A percentile compares a stretch with the other conserved stretches of the same genome.
Evolutionary conservation across 2,888 invertebrate species (phyloP).

Genomic region (Dynastes tityus): DNA sequence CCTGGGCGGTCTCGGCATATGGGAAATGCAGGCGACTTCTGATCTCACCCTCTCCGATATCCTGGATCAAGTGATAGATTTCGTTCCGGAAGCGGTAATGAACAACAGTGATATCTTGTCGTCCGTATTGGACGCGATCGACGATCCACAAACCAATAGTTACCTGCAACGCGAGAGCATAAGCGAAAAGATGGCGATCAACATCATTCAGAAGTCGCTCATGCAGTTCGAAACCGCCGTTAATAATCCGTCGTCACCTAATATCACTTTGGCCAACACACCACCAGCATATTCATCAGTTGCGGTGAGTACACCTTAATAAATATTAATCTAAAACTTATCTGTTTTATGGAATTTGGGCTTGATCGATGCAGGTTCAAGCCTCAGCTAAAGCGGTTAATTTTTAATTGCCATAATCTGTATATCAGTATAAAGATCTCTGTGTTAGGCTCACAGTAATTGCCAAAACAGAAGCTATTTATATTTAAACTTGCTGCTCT

Average conservation of each 20-base stretch:
- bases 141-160: constrained; percentile 61
- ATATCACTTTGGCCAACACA: constrained; percentile 72
- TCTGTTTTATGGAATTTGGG: too few species aligned
- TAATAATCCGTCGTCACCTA: constrained; percentile 77
- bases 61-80: constrained; percentile 88
- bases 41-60: constrained; percentile 87
- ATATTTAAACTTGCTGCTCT: too few species aligned
- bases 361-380: too few species aligned
- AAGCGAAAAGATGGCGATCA: constrained; percentile 87
- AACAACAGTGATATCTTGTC: constrained; percentile 64
- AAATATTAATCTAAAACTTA: too few species aligned
- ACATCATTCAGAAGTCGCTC: constrained; percentile 90
- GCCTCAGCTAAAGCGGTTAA: too few species aligned
- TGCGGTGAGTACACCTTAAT: constrained; percentile 60
- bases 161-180: constrained; percentile 67
- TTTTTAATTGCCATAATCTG: too few species aligned
- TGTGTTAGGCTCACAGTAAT: too few species aligned
- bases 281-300: constrained; percentile 76
- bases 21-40: constrained; percentile 71
- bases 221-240: constrained; percentile 85
- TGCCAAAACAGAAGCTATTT: too few species aligned
- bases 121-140: constrained; percentile 70
- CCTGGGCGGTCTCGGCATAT: constrained; percentile 55
- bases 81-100: constrained; percentile 79
- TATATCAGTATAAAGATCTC: too few species aligned